Evolutionary conservation across 2,113 vertebrate genomes (phyloP).

Genomic region (Strigops habroptila): DNA sequence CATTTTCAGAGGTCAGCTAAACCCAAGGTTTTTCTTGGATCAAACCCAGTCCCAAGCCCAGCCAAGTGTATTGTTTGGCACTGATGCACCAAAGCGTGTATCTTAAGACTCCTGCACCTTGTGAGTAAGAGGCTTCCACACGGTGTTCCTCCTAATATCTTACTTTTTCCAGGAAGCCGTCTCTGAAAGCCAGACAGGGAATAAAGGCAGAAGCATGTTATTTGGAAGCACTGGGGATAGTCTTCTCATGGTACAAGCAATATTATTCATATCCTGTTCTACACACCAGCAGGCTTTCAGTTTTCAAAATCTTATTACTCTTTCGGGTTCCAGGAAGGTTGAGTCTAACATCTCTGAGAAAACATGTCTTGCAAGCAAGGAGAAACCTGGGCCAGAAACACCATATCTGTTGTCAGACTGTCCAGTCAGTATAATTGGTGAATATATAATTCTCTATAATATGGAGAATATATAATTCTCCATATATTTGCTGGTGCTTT

Average conservation of each 20-base stretch:
- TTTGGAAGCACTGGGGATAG: background rate
- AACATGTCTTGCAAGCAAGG: background rate
- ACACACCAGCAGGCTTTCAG: background rate
- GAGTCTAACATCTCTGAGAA: background rate
- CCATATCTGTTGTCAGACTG: background rate
- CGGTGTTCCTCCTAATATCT: background rate
- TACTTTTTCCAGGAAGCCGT: background rate
- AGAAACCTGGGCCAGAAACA: background rate
- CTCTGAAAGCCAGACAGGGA: background rate
- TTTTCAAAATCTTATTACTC: background rate
- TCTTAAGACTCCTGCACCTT: background rate
- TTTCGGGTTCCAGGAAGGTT: background rate
- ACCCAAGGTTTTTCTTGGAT: background rate
- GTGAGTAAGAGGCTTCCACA: background rate
- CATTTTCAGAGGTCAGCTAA: background rate
- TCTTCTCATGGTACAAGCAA: background rate
- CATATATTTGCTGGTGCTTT: background rate
- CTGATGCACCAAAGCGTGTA: fast-evolving
- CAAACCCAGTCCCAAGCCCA: background rate
- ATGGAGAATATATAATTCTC: too few species aligned
- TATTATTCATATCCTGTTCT: background rate
- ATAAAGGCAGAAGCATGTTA: background rate
- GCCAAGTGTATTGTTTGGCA: background rate
- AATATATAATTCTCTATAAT: too few species aligned
- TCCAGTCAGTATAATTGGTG: background rate